Evolutionary conservation across 2,888 invertebrate species (phyloP).

Genomic region (Didymodactylos carnosus): DNA sequence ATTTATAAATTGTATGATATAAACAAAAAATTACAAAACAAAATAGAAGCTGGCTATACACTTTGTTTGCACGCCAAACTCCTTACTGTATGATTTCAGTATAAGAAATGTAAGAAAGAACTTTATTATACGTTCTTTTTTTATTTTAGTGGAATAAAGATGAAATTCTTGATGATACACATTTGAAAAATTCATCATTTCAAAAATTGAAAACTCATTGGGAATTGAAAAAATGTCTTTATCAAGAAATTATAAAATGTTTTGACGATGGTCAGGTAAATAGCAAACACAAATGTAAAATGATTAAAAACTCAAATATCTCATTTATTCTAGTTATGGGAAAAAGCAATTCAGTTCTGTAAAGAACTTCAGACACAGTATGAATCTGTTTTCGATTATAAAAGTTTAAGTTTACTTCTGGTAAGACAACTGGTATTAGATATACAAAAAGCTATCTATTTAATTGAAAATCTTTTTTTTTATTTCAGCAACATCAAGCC

Average conservation of each 20-base stretch:
- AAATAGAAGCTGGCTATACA: constrained; percentile 79
- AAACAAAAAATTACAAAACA: constrained; percentile 72
- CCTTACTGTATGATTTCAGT: constrained; percentile 37
- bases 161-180: background rate
- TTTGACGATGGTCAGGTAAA: constrained; percentile 2
- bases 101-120: background rate
- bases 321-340: background rate
- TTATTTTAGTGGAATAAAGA: background rate
- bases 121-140: background rate
- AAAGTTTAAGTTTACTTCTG: background rate
- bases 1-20: constrained; percentile 81
- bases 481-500: constrained; percentile 52
- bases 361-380: constrained; percentile 7
- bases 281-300: too few species aligned
- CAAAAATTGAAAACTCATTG: background rate
- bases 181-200: background rate
- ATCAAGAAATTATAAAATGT: constrained; percentile 1
- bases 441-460: background rate
- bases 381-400: constrained; percentile 7
- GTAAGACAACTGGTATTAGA: background rate
- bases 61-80: constrained; percentile 78
- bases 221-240: constrained; percentile 5
- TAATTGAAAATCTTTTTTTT: background rate
- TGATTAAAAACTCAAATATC: too few species aligned
- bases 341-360: constrained; percentile 11